A percentile compares a stretch with the other conserved stretches of the same genome.
Evolutionary conservation across 2,888 invertebrate genomes (phyloP).

Genomic region (Cantharis rufa): DNA sequence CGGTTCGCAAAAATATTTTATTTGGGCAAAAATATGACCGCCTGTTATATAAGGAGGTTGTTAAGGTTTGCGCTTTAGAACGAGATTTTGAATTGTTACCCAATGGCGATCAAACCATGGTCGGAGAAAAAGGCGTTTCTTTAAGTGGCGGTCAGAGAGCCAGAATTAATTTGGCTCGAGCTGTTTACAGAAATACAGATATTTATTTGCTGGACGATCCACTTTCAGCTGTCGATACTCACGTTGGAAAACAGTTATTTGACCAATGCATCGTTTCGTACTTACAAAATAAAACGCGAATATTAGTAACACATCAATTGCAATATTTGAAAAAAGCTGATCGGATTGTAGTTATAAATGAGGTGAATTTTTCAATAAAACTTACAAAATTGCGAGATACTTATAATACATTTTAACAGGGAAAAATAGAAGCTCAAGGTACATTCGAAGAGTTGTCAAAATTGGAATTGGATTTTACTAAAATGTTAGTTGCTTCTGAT

Average conservation of each 20-base stretch:
- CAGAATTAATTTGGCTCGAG: slow-evolving; percentile 75
- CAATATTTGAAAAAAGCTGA: slow-evolving; percentile 65
- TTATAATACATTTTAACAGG: slow-evolving; percentile 49
- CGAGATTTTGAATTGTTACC: slow-evolving; percentile 68
- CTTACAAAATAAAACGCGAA: slow-evolving; percentile 63
- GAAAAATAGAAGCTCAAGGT: slow-evolving; percentile 63
- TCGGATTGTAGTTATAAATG: slow-evolving; percentile 59
- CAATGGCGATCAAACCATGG: slow-evolving; percentile 58
- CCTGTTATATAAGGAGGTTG: slow-evolving; percentile 57
- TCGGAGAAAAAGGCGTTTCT: slow-evolving; percentile 75
- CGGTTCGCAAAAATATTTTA: slow-evolving; percentile 69
- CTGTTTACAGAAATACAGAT: slow-evolving; percentile 76
- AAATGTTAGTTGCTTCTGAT: slow-evolving; percentile 47
- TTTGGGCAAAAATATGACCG: slow-evolving; percentile 63
- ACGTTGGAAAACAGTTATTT: slow-evolving; percentile 75
- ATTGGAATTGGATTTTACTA: slow-evolving; percentile 66
- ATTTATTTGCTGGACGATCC: slow-evolving; percentile 82
- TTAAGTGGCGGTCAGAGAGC: slow-evolving; percentile 84
- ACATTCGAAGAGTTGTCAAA: slow-evolving; percentile 62
- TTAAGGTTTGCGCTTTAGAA: slow-evolving; percentile 65
- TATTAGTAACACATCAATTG: slow-evolving; percentile 74
- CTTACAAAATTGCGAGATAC: background rate
- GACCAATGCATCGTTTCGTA: slow-evolving; percentile 69
- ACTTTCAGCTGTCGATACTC: slow-evolving; percentile 77
- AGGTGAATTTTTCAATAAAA: slow-evolving; percentile 35